Evolutionary conservation across 2,888 invertebrate species (phyloP), one percentile per base, ranked within the genome.

Genomic region (Dryadula phaetusa): DNA sequence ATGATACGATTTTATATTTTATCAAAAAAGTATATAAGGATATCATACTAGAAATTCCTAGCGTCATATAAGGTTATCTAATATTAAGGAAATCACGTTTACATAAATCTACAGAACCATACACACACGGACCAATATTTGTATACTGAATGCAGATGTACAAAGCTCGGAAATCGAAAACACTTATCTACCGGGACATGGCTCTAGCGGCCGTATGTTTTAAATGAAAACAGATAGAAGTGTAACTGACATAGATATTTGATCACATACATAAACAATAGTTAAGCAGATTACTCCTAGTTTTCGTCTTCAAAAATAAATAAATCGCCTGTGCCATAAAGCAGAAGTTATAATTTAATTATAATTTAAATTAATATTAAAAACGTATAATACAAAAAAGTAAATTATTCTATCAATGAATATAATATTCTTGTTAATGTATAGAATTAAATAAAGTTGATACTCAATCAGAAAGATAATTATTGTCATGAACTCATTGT

Each of bases 81-180:
- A n/a, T 56, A 10, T 22, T 8, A 37, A 22, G 37, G 56, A 40
- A 40, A 40, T 56, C n/a, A 56, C 8, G 10, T n/a, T 16, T 52
- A 52, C 22, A 16, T 56, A 37, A 40, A 40, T 56, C 22, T 2
- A n/a, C n/a, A 56, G 1, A 37, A 46, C 46, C 42, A 28, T 18
- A 16, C 8, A 18, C 34, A 54, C 34, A 44, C 22, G 16, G 12
- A 32, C 7, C 16, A 53, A 67, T 62, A 56, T 70, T 64, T 49
- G 62, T 52, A 66, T 16, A 64, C 64, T 58, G 64, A 56, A 40
- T 69, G 58, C 54, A 58, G 66, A 66, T 64, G 37, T 69, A 69
- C 56, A 69, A 66, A 69, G 66, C 56, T 61, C 66, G 71, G 71
- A 66, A 71, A 71, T 71, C 71, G 69, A 71, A 71, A 69, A 63